Evolutionary conservation across 2,797 vertebrate species (phyloP).

Genomic region (Odontamblyopus lacepedii): DNA sequence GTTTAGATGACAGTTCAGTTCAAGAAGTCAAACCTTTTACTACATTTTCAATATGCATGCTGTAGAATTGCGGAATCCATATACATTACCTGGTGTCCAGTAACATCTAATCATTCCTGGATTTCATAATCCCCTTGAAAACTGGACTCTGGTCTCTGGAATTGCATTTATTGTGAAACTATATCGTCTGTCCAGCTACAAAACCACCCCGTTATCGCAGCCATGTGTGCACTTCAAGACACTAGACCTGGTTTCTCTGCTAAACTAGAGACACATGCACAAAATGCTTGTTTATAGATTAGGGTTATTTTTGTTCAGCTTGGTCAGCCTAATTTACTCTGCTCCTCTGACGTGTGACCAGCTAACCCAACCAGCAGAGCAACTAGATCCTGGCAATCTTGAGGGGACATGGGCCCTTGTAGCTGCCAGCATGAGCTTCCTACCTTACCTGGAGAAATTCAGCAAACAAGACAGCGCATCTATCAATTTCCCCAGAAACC

Average conservation of each 20-base stretch:
- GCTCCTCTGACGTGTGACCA: conserved; percentile 36
- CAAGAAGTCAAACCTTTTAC: background rate
- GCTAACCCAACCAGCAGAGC: conserved; percentile 16
- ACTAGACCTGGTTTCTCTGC: no score
- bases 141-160: conserved; percentile 3
- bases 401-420: conserved; percentile 41
- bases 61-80: background rate
- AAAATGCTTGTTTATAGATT: background rate
- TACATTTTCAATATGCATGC: background rate
- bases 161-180: background rate
- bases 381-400: background rate
- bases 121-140: background rate
- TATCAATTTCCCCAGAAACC: conserved; percentile 18
- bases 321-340: conserved; percentile 21
- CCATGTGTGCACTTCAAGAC: background rate
- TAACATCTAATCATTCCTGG: background rate
- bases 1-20: background rate
- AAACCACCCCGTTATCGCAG: background rate
- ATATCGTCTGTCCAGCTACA: background rate
- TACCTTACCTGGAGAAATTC: conserved; percentile 4
- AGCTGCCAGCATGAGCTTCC: conserved; percentile 35
- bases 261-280: background rate
- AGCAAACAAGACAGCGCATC: conserved; percentile 28
- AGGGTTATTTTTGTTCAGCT: conserved; percentile 7
- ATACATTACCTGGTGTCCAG: background rate